These are phyloP conservation scores for Epizoanthus ramosus DNA, from an alignment of 92 coral and sea anemone species.

Conservation along the genomic window DNA sequence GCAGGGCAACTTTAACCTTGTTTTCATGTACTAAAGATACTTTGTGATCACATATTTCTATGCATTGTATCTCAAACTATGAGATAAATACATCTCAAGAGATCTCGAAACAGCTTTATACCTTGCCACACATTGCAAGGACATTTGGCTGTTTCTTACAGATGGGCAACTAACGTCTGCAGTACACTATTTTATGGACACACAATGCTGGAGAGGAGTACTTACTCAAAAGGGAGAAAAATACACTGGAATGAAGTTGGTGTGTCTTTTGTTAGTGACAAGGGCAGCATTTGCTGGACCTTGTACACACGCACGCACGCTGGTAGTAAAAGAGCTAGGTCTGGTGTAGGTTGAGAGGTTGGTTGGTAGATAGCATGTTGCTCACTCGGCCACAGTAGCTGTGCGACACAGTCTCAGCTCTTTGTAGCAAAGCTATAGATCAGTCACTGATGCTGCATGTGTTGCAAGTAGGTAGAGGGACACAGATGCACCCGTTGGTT, in stretches of 20 bases:
- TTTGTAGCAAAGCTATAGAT: conserved; percentile 70
- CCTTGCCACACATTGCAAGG: neutral
- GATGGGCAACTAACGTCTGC: neutral
- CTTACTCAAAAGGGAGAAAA: conserved; percentile 81
- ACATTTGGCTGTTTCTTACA: neutral
- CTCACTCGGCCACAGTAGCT: conserved; percentile 67
- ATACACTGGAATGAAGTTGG: conserved; percentile 49
- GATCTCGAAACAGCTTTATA: neutral
- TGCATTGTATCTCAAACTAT: too few species aligned
- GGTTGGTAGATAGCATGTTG: conserved; percentile 64
- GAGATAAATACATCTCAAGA: neutral
- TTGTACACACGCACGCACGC: conserved; percentile 77
- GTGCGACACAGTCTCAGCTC: conserved; percentile 68
- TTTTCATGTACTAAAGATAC: too few species aligned
- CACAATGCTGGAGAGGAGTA: conserved; percentile 68
- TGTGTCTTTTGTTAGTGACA: conserved; percentile 44
- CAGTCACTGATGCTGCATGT: conserved; percentile 76
- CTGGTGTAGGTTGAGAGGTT: conserved; percentile 63
- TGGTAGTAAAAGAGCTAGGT: conserved; percentile 77
- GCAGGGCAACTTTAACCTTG: too few species aligned
- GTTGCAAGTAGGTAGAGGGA: conserved; percentile 77
- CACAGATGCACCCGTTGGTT: conserved; percentile 70
- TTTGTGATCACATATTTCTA: too few species aligned
- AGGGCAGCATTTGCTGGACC: conserved; percentile 63
- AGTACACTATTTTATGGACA: conserved; percentile 36